Percentiles rank a stretch among this genome's conserved stretches.
phyloP scores from a whole-genome alignment of 2,888 invertebrate species.

The Zygaena filipendulae region DNA sequence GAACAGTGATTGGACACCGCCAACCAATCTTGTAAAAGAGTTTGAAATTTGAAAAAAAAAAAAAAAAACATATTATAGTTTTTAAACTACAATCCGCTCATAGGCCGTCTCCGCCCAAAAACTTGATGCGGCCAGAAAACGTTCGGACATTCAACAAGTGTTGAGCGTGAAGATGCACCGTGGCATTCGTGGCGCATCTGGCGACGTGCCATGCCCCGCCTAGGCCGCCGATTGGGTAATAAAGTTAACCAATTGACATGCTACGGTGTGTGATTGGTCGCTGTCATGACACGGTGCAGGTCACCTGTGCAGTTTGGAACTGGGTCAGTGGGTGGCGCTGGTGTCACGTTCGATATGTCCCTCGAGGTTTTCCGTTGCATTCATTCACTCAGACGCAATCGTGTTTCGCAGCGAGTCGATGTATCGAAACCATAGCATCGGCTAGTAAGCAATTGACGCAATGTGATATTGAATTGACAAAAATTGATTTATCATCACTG shows the following conservation, averaged over 20 bases:
- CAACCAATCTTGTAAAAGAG: too few relatives aligned
- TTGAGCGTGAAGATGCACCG: conserved; percentile 44
- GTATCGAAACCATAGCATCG: too few relatives aligned
- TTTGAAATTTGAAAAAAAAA: too few relatives aligned
- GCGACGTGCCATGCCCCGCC: conserved; percentile 65
- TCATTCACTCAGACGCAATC: neutral
- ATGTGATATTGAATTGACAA: too few relatives aligned
- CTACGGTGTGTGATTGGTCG: conserved; percentile 52
- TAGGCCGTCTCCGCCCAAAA: conserved; percentile 3
- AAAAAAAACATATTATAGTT: too few relatives aligned
- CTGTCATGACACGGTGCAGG: conserved; percentile 35
- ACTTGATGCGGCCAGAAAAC: conserved; percentile 18
- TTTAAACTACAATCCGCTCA: too few relatives aligned
- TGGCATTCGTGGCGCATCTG: conserved; percentile 33
- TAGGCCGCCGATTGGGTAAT: conserved; percentile 64
- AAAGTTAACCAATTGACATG: conserved; percentile 65
- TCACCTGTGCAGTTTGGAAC: conserved; percentile 34
- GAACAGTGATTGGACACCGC: too few relatives aligned
- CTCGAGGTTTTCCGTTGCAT: neutral
- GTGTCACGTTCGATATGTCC: conserved; percentile 14
- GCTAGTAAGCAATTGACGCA: too few relatives aligned
- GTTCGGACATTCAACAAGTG: conserved; percentile 46
- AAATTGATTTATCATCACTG: too few relatives aligned
- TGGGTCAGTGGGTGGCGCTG: conserved; percentile 46
- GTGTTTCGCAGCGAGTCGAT: too few relatives aligned